A percentile compares a stretch with the other conserved stretches of the same genome.
Conservation (phyloP, 2,888 invertebrate species). For the Dromius quadrimaculatus region DNA sequence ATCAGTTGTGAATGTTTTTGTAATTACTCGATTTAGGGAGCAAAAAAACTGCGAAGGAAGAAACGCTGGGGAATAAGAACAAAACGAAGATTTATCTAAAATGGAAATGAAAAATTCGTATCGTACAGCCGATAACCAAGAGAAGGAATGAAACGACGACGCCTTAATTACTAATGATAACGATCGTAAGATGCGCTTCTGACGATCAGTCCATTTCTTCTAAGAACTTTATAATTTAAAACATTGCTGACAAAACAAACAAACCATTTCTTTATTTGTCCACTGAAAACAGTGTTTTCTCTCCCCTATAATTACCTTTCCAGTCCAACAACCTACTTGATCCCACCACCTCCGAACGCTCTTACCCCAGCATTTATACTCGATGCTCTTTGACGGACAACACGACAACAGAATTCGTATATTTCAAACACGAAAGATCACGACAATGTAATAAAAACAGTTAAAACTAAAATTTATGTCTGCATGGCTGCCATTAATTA, state of each 20-base stretch:
- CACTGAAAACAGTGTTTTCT: conserved; percentile 18
- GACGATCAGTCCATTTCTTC: conserved; percentile 48
- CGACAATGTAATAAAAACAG: conserved; percentile 9
- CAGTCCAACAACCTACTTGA: conserved; percentile 31
- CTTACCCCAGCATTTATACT: not conserved
- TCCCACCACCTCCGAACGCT: conserved; percentile 10
- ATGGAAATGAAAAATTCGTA: conserved; percentile 54
- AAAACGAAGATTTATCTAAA: conserved; percentile 53
- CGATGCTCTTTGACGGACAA: not conserved
- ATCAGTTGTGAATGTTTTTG: too few species aligned
- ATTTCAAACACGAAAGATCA: conserved; percentile 4
- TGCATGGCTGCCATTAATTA: conserved; percentile 7
- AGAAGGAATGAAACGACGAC: conserved; percentile 9
- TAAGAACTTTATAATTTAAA: too few species aligned
- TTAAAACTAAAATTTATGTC: conserved; percentile 29
- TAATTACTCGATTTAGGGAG: conserved; percentile 14
- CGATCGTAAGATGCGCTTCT: conserved; percentile 34
- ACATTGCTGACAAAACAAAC: conserved; percentile 10
- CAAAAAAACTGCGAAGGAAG: conserved; percentile 25
- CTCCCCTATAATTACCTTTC: conserved; percentile 30
- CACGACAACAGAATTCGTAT: not conserved
- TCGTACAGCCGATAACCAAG: conserved; percentile 34
- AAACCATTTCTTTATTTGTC: conserved; percentile 16
- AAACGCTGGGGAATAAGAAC: conserved; percentile 35
- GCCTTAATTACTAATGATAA: conserved; percentile 51